These are phyloP conservation scores for Minunthozetes semirufus DNA, from an alignment of 2,888 invertebrate species.

Conservation along the genomic window DNA sequence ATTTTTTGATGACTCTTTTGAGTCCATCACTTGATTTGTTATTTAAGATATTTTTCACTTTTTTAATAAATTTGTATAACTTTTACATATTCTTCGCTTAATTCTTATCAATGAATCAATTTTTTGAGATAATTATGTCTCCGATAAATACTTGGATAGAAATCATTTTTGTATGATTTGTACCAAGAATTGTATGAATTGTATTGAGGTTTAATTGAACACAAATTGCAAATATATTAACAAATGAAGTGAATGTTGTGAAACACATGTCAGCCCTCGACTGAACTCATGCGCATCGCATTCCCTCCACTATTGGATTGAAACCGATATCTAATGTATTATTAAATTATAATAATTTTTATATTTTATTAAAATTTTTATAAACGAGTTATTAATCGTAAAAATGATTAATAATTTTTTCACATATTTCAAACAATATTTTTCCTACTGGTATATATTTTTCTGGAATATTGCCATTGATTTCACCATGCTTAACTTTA, in stretches of 20 bases:
- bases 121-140: background rate
- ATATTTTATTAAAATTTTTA: background rate
- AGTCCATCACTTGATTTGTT: background rate
- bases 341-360: too few relatives aligned
- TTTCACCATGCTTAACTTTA: too few relatives aligned
- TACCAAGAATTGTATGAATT: background rate
- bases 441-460: too few relatives aligned
- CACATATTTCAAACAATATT: too few relatives aligned
- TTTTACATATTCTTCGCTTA: background rate
- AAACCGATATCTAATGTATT: background rate
- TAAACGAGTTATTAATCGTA: too few relatives aligned
- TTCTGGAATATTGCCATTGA: too few relatives aligned
- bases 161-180: background rate
- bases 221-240: background rate
- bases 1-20: background rate
- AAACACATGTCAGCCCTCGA: constrained; percentile 1
- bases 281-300: background rate
- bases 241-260: background rate
- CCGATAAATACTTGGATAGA: too few relatives aligned
- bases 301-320: background rate
- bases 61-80: background rate
- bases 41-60: background rate
- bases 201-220: background rate
- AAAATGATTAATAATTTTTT: too few relatives aligned
- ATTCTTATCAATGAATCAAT: background rate